phyloP scores from a whole-genome alignment of 2,888 invertebrate species.

The Peribatodes rhomboidaria region DNA sequence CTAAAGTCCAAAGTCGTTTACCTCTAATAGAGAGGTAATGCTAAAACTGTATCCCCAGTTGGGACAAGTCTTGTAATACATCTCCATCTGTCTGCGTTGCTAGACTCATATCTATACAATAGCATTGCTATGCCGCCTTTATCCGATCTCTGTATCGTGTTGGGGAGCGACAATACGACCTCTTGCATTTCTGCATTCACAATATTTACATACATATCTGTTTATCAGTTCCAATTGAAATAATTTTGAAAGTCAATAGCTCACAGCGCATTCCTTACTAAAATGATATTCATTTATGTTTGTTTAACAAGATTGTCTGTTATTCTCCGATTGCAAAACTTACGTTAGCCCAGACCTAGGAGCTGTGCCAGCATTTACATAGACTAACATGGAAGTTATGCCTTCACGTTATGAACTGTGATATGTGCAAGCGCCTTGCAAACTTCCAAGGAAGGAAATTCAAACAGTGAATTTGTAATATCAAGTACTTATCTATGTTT shows the following conservation, averaged over 20 bases:
- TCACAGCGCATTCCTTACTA: slow-evolving; percentile 23
- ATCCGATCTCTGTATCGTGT: slow-evolving; percentile 41
- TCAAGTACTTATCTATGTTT: slow-evolving; percentile 51
- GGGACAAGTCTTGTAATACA: slow-evolving; percentile 31
- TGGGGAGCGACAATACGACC: slow-evolving; percentile 40
- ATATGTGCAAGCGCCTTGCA: slow-evolving; percentile 45
- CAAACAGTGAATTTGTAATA: slow-evolving; percentile 45
- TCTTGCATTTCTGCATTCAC: slow-evolving; percentile 41
- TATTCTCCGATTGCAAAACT: slow-evolving; percentile 35
- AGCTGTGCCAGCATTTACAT: slow-evolving; percentile 38
- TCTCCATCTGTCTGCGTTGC: slow-evolving; percentile 42
- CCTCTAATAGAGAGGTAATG: slow-evolving; percentile 22
- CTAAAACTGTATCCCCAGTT: slow-evolving; percentile 28
- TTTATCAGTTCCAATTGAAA: slow-evolving; percentile 32
- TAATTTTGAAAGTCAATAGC: slow-evolving; percentile 38
- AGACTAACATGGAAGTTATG: slow-evolving; percentile 45
- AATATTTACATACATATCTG: slow-evolving; percentile 40
- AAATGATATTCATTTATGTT: slow-evolving; percentile 36
- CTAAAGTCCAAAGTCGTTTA: slow-evolving; percentile 29
- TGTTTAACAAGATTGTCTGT: slow-evolving; percentile 31
- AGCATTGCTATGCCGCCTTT: slow-evolving; percentile 39
- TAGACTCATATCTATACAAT: slow-evolving; percentile 38
- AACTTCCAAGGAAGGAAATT: slow-evolving; percentile 38
- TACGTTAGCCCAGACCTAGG: slow-evolving; percentile 36
- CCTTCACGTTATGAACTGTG: slow-evolving; percentile 38